Base-by-base conservation (phyloP, 2,888 invertebrate species). In the Dasypolia templi region DNA sequence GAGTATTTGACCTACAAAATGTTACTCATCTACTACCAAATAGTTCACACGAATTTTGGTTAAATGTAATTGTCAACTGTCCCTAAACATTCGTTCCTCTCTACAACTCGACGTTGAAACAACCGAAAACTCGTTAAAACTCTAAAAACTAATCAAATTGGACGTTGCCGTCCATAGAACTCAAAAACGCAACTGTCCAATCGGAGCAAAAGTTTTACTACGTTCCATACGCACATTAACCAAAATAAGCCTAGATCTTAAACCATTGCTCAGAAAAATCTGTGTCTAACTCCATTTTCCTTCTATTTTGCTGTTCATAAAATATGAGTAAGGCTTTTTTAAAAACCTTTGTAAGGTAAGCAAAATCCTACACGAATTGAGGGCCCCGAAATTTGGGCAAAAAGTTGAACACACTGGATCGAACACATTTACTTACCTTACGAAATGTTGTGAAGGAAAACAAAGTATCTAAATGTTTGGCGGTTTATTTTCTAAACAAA, bases 321-420 rank as follows among this genome's bases (percentile, higher is more conserved):
- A 77, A 82, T 49, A 69, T 72, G 44, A 32, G 0, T 6, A 32
- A 59, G 62, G 42, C 59, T 77, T 69, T 46, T 12, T 29, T 44
- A 26, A 80, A 80, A 82, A 29, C 42, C 42, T 49, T 17, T 22
- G 68, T 35, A 35, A 59, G 29, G 73, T 59, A 72, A 78, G 66
- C 69, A 64, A 78, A 83, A 73, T 82, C 51, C 63, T 29, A 39
- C 29, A 51, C 39, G 49, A 53, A 49, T 61, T 72, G 44, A 35
- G 62, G 53, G 39, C 26, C 61, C 72, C 73, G 55, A 63, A 42
- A 68, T 77, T 82, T 78, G 58, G n/a, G 35, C 39, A n/a, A 71
- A 77, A 82, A 55, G 17, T 65, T 49, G 65, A 63, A 69, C 66
- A 32, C 65, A 65, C 82, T 32, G 29, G n/a, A 53, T 58, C 56